These are phyloP conservation scores for Sciurus carolinensis DNA, from an alignment of 2,797 vertebrate species.

Conservation along the genomic window DNA sequence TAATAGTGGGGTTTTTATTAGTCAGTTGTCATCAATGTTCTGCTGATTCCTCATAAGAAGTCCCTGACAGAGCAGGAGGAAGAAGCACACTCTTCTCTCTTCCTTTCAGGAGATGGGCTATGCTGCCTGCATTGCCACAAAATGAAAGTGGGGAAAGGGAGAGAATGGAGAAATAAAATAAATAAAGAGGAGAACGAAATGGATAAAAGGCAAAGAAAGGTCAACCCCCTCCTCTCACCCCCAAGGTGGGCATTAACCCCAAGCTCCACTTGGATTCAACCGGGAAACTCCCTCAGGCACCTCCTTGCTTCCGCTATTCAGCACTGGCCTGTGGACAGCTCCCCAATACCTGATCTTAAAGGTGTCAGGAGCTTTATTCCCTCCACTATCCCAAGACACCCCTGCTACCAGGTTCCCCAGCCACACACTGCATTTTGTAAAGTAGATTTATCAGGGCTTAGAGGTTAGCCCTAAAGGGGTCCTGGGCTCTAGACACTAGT, in stretches of 20 bases:
- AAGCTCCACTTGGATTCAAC: neutral
- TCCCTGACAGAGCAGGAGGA: neutral
- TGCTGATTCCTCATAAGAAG: neutral
- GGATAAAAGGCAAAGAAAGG: neutral
- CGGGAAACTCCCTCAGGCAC: neutral
- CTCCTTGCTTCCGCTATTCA: neutral
- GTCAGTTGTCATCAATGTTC: neutral
- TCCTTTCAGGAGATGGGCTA: neutral
- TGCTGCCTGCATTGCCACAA: neutral
- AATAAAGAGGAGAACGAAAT: neutral
- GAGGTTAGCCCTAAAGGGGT: neutral
- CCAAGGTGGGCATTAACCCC: neutral
- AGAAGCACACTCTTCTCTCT: neutral
- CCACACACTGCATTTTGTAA: neutral
- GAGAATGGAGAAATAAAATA: neutral
- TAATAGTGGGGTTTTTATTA: neutral
- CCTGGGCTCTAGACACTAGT: neutral
- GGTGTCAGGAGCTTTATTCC: neutral
- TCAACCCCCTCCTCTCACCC: neutral
- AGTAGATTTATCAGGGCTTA: neutral
- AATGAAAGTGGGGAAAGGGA: neutral
- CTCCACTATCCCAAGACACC: neutral
- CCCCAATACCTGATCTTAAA: accelerated
- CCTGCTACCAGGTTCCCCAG: neutral
- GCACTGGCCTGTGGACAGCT: constrained; percentile 33